A percentile compares a stretch with the other conserved stretches of the same genome.
phyloP scores from a whole-genome alignment of 2,113 vertebrate genomes.

The Prolemur simus region DNA sequence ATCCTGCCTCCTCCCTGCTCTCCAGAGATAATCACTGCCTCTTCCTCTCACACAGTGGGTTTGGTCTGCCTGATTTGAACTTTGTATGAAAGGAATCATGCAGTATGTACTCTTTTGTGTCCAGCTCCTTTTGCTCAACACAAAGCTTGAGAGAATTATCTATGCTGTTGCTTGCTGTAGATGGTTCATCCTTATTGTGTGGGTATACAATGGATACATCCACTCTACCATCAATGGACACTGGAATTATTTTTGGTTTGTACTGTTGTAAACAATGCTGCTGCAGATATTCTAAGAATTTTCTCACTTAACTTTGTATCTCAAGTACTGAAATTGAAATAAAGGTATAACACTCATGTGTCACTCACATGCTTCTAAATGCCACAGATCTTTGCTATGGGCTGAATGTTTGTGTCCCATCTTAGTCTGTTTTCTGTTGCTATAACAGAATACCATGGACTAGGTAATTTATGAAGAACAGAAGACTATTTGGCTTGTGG shows the following conservation, averaged over 20 bases:
- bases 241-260: neutral
- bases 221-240: neutral
- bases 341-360: neutral
- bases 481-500: neutral
- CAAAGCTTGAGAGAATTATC: neutral
- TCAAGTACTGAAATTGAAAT: neutral
- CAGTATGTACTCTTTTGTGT: neutral
- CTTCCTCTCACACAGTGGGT: neutral
- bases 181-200: neutral
- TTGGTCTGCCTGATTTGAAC: neutral
- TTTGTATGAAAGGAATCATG: neutral
- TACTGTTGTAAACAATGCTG: neutral
- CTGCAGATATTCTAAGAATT: neutral
- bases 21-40: neutral
- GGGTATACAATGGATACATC: neutral
- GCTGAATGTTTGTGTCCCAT: neutral
- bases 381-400: neutral
- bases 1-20: neutral
- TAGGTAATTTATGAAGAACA: neutral
- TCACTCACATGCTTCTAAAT: neutral
- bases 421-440: neutral
- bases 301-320: neutral
- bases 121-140: neutral
- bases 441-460: neutral
- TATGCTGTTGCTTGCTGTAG: neutral